phyloP scores from a whole-genome alignment of 2,888 invertebrate genomes.

The Ryuthela nishihirai region DNA sequence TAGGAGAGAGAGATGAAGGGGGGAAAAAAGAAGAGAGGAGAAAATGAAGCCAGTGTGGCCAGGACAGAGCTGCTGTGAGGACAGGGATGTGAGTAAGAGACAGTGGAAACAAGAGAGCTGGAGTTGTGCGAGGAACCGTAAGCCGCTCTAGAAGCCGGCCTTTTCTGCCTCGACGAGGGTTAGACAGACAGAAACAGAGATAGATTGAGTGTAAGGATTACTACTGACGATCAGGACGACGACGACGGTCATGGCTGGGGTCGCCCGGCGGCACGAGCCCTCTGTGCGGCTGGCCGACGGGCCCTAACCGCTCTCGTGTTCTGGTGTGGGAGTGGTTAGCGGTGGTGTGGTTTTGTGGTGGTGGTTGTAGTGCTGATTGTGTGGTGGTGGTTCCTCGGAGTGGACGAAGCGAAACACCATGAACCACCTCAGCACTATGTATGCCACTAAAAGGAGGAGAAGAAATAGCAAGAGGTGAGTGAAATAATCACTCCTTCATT shows the following conservation, averaged over 20 bases:
- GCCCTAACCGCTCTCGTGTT: constrained; percentile 11
- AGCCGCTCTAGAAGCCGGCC: too few relatives aligned
- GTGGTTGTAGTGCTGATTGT: neutral
- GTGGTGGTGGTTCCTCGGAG: constrained; percentile 4
- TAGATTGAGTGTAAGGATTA: too few relatives aligned
- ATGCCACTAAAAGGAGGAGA: constrained; percentile 91
- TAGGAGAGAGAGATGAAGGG: constrained; percentile 1
- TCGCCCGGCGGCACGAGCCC: constrained; percentile 5
- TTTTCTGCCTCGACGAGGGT: too few relatives aligned
- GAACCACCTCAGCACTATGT: constrained; percentile 93
- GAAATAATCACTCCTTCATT: too few relatives aligned
- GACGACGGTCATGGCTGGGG: neutral
- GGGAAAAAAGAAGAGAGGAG: neutral
- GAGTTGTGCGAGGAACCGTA: too few relatives aligned
- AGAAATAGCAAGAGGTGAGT: constrained; percentile 93
- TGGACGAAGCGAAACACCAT: constrained; percentile 50
- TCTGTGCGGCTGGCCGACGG: constrained; percentile 8
- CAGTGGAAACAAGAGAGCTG: too few relatives aligned
- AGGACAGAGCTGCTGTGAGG: too few relatives aligned
- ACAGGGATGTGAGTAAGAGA: too few relatives aligned
- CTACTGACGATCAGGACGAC: neutral
- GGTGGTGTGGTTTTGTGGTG: neutral
- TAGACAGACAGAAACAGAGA: too few relatives aligned
- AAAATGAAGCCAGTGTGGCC: neutral
- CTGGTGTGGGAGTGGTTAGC: neutral